A percentile compares a stretch with the other conserved stretches of the same genome.
Conservation (phyloP, 2,888 invertebrate genomes). For the Harpagoxenus sublaevis region DNA sequence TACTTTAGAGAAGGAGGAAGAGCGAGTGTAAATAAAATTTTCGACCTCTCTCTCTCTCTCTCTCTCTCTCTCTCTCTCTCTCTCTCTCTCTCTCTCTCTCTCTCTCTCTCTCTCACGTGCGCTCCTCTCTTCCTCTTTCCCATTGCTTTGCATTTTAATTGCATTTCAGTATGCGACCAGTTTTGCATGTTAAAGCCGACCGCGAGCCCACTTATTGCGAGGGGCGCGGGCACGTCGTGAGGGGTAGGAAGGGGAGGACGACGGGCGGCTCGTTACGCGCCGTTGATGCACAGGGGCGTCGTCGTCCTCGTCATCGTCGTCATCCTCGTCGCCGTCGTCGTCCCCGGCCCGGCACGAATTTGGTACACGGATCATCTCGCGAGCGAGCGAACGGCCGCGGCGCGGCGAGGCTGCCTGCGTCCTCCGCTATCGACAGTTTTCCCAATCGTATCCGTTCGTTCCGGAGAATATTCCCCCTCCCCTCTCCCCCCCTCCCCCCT, state of each 20-base stretch:
- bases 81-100: constrained; percentile 2
- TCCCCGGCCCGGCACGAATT: constrained; percentile 51
- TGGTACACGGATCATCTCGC: constrained; percentile 51
- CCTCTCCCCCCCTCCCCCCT: no score
- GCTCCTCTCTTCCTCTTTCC: constrained; percentile 28
- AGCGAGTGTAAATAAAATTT: constrained; percentile 43
- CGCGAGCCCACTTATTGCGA: constrained; percentile 49
- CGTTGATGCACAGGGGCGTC: constrained; percentile 58
- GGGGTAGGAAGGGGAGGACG: not conserved
- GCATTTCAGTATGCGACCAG: constrained; percentile 49
- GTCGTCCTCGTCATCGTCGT: constrained; percentile 33
- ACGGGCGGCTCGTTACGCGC: constrained; percentile 51
- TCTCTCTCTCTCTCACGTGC: not conserved
- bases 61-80: constrained; percentile 7
- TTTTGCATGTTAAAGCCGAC: constrained; percentile 55
- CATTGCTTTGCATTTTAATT: constrained; percentile 55
- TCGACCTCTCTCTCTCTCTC: not conserved
- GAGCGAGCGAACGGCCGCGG: not conserved
- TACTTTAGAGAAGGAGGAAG: constrained; percentile 8
- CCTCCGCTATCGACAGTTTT: constrained; percentile 61
- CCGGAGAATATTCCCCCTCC: constrained; percentile 52
- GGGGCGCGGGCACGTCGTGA: constrained; percentile 6
- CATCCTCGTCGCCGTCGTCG: constrained; percentile 10
- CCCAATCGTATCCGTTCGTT: constrained; percentile 59
- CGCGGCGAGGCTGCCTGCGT: constrained; percentile 6